Base-by-base conservation (phyloP, 2,113 vertebrate species). In the Thinocorus orbignyianus region DNA sequence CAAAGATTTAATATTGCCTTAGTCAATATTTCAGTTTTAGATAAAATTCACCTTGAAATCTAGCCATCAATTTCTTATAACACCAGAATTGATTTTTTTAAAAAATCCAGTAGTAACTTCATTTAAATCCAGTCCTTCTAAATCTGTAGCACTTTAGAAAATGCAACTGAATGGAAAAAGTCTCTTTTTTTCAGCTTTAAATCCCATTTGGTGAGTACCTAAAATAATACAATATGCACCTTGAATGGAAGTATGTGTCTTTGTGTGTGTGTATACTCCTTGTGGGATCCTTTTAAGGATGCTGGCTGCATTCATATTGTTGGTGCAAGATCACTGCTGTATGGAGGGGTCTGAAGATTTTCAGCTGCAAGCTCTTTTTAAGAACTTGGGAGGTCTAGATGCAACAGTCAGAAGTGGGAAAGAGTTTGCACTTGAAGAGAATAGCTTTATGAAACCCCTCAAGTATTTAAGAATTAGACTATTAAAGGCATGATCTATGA, bases 21-120 rank as follows among this genome's bases (percentile, higher is more conserved):
- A 48, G 66, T 91, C 91, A 74, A 76, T 95, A 96, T 65, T 95
- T 94, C 91, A 85, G 86, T 80, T 95, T 92, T 87, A 96, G 88
- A 77, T 85, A 95, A 91, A 96, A 96, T 89, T 93, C 83, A 94
- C 88, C 91, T 94, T 93, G 92, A 96, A 91, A 96, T 96, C 86
- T 70, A 95, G 62, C 81, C 93, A 96, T 92, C 91, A 82, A 76
- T 96, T 96, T 95, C 92, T 92, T 94, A 39, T 81, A 91, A 76
- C 61, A 76, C 28, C 11, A 85, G n/a, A 90, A 97, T 78, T 95
- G 85, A 96, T 95, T 95, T 88, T 86, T 70, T 18, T 9, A 30
- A 51, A 58, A 64, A 74, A 55, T 81, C 77, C 79, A 49, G 61
- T 20, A 65, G 54, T 58, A 80, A 85, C 73, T 96, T 95, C 69